Base-by-base conservation (phyloP, 2,888 invertebrate genomes). In the Smittia sp. region DNA sequence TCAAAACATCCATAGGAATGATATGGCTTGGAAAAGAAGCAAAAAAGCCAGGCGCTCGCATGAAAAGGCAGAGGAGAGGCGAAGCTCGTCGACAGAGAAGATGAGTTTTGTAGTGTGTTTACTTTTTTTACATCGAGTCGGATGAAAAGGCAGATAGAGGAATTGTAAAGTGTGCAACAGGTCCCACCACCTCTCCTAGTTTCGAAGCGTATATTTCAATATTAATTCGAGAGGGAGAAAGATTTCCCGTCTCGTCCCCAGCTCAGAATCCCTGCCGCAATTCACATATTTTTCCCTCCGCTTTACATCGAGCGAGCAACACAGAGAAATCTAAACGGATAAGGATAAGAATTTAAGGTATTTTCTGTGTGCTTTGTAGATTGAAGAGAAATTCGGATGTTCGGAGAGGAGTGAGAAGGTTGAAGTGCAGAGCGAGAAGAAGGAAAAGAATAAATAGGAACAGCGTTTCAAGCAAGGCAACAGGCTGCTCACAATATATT, bases 401-500 rank as follows among this genome's bases (percentile, higher is more conserved):
- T 2, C 4, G 46, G 46, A 13, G 46, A 46, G 46, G 6, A 22
- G 58, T 22, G 6, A 13, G 58, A 20, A 58, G 58, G 15, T 32
- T 58, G 58, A 58, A 58, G 58, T 7, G 58, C 18, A 58, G 58
- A 58, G 9, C 18, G 58, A 58, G 58, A 22, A 58, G 18, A 18
- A 58, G 22, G 58, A 58, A 20, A 58, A 58, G 22, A 58, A 58
- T 58, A 58, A 58, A 58, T 58, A 58, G 58, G 15, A 58, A 58
- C 18, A 58, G 22, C 58, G 22, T 58, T 22, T 22, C 18, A 4
- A 58, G 58, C 58, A 6, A 22, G 69, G 69, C 69, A 54, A 70
- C 69, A 46, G 69, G 69, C 69, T 70, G 69, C 32, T 70, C 69
- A 54, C 46, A 70, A 70, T 70, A 54, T 70, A 70, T 70, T 54